Conservation (phyloP, 2,888 invertebrate genomes). For the Parnassius smintheus region DNA sequence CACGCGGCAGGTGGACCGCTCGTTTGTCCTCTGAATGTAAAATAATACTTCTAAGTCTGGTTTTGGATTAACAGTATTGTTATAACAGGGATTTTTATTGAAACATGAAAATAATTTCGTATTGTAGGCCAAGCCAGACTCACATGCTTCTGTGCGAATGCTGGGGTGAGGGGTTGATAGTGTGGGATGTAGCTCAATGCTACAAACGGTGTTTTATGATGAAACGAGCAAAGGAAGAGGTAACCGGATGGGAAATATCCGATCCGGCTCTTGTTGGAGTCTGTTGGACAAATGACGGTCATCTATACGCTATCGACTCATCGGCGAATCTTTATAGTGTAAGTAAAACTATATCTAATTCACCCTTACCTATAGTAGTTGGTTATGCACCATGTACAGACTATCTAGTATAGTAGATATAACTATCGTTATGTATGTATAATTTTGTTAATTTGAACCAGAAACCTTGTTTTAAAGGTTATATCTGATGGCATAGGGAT, state of each 20-base stretch:
- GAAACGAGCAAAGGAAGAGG: conserved; percentile 53
- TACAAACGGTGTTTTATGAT: conserved; percentile 61
- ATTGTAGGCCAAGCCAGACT: conserved; percentile 59
- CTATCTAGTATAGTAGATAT: no score
- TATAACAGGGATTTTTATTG: no score
- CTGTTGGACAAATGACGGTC: conserved; percentile 66
- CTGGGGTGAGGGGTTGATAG: conserved; percentile 64
- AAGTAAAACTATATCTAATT: conserved; percentile 33
- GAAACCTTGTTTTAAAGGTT: conserved; percentile 37
- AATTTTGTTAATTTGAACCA: neutral
- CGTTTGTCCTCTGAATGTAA: no score
- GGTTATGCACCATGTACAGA: no score
- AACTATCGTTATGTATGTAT: no score
- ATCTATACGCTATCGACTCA: conserved; percentile 62
- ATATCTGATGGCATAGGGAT: conserved; percentile 66
- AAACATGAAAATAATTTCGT: neutral
- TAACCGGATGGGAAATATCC: conserved; percentile 52
- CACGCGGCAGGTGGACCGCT: no score
- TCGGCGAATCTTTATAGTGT: conserved; percentile 60
- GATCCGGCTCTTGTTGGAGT: conserved; percentile 52
- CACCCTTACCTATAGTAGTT: no score
- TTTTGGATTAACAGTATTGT: no score
- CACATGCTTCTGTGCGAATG: conserved; percentile 66
- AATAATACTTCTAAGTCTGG: no score
- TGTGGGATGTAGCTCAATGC: conserved; percentile 75